phyloP scores from a whole-genome alignment of 2,797 vertebrate species.

The Tachyglossus aculeatus region DNA sequence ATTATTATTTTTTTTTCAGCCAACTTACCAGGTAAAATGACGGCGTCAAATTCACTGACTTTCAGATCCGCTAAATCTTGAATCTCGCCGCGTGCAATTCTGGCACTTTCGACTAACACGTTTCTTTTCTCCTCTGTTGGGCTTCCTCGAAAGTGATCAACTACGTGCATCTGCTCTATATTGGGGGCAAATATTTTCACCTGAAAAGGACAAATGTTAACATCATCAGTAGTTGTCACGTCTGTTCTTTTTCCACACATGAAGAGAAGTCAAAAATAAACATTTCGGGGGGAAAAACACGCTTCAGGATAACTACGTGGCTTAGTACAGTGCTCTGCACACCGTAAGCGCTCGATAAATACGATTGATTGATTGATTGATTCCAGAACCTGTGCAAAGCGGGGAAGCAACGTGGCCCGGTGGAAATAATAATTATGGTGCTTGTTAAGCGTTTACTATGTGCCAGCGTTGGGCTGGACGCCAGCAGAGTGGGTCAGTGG shows the following conservation, averaged over 20 bases:
- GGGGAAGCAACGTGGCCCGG: no score
- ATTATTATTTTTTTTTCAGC: background rate
- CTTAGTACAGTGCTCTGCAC: no score
- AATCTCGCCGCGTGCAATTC: conserved; percentile 79
- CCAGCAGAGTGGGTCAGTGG: no score
- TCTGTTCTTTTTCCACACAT: conserved; percentile 3
- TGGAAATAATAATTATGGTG: no score
- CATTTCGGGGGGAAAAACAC: no score
- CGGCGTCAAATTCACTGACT: conserved; percentile 75
- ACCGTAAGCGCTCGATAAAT: no score
- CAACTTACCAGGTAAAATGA: conserved; percentile 79
- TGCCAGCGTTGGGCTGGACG: no score
- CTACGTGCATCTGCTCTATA: conserved; percentile 84
- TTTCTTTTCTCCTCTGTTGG: conserved; percentile 81
- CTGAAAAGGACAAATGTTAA: conserved; percentile 61
- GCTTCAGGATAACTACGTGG: no score
- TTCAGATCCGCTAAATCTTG: conserved; percentile 79
- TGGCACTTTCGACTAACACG: conserved; percentile 82
- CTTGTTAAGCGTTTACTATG: no score
- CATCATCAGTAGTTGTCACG: conserved; percentile 10
- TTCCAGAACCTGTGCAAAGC: no score
- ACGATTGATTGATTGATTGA: no score
- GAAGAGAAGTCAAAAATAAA: background rate
- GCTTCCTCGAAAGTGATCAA: conserved; percentile 81
- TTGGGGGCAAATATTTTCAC: conserved; percentile 87